Evolutionary conservation across 1,140 invertebrate species (phyloP).

Genomic region (Drosophila athabasca): DNA sequence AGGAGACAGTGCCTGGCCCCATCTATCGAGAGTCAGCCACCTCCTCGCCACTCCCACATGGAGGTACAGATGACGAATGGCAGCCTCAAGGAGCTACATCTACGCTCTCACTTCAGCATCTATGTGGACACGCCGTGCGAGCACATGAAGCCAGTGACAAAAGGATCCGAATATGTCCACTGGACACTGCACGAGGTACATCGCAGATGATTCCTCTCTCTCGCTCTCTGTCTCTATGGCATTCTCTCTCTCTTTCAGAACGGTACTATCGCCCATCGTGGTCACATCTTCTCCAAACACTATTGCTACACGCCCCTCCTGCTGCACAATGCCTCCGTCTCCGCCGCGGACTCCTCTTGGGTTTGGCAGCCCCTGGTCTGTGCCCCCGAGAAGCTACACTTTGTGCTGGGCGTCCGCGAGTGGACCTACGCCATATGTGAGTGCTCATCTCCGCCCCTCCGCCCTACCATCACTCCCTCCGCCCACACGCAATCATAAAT

Average conservation of each 20-base stretch:
- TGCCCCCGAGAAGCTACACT: conserved; percentile 62
- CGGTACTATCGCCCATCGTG: conserved; percentile 59
- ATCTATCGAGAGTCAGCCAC: background rate
- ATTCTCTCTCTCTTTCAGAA: conserved; percentile 34
- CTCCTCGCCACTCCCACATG: conserved; percentile 47
- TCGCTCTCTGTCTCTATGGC: too few relatives aligned
- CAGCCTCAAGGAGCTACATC: conserved; percentile 19
- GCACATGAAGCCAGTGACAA: conserved; percentile 58
- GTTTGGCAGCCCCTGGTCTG: conserved; percentile 73
- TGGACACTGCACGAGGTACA: conserved; percentile 68
- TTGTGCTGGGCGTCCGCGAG: conserved; percentile 64
- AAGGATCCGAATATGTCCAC: conserved; percentile 46
- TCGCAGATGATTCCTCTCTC: too few relatives aligned
- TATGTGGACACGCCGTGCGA: conserved; percentile 65
- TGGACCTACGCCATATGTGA: conserved; percentile 82
- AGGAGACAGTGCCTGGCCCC: conserved; percentile 23
- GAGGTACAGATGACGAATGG: conserved; percentile 43
- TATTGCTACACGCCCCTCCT: conserved; percentile 65
- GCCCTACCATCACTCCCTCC: background rate
- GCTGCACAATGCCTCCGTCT: background rate
- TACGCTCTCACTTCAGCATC: conserved; percentile 42
- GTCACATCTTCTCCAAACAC: conserved; percentile 65
- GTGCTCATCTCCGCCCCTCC: conserved; percentile 8
- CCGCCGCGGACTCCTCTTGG: conserved; percentile 30
- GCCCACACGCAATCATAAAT: conserved; percentile 19